Evolutionary conservation across 2,888 invertebrate species (phyloP).

Genomic region (Choristoneura rosaceana): DNA sequence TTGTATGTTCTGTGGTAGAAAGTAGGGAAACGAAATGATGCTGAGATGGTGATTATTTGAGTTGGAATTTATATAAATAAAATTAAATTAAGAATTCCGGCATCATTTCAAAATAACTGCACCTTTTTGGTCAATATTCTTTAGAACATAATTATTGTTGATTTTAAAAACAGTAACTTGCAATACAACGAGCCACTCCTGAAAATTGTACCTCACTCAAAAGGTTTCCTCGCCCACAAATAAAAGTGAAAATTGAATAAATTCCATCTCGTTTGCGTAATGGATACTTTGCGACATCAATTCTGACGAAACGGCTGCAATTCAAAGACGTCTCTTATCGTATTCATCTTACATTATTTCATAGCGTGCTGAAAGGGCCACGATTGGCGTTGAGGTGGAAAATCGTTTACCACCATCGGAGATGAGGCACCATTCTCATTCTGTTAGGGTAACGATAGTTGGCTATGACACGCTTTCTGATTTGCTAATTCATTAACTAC

Average conservation of each 20-base stretch:
- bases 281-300: slow-evolving; percentile 19
- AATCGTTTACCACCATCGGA: slow-evolving; percentile 13
- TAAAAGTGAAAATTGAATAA: slow-evolving; percentile 9
- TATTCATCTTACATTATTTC: slow-evolving; percentile 19
- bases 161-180: background rate
- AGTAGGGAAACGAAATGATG: too few species aligned
- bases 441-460: background rate
- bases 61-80: too few species aligned
- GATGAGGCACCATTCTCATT: slow-evolving; percentile 26
- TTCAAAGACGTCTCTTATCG: slow-evolving; percentile 5
- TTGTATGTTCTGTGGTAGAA: too few species aligned
- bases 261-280: slow-evolving; percentile 6
- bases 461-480: background rate
- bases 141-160: too few species aligned
- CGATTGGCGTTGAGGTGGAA: slow-evolving; percentile 1
- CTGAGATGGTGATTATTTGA: too few species aligned
- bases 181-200: background rate
- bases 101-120: too few species aligned
- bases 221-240: background rate
- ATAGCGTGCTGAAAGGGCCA: slow-evolving; percentile 10
- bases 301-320: slow-evolving; percentile 11
- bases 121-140: too few species aligned
- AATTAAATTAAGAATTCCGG: too few species aligned
- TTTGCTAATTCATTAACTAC: slow-evolving; percentile 16
- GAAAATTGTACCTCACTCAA: background rate